A percentile compares a stretch with the other conserved stretches of the same genome.
These are phyloP conservation scores for Euplexia lucipara DNA, from an alignment of 2,888 invertebrate species.

Conservation along the genomic window DNA sequence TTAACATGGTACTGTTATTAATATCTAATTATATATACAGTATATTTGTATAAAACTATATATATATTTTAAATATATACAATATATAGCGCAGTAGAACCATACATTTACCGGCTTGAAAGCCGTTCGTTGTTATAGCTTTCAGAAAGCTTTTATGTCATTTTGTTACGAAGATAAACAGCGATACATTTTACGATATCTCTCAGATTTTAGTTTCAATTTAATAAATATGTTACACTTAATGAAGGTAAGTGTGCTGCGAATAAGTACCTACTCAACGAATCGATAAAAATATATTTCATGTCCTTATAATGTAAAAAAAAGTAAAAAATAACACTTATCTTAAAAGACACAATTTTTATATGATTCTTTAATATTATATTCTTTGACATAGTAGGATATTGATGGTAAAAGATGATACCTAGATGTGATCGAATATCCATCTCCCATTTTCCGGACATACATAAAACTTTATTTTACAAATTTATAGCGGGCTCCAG, in stretches of 20 bases:
- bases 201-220: conserved; percentile 20
- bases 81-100: conserved; percentile 19
- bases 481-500: conserved; percentile 50
- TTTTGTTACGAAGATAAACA: conserved; percentile 58
- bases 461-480: conserved; percentile 58
- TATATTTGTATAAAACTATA: background rate
- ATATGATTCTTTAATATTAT: background rate
- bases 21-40: conserved; percentile 11
- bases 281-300: background rate
- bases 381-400: conserved; percentile 14
- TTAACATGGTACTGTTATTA: conserved; percentile 24
- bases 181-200: conserved; percentile 40
- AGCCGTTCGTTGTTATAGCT: conserved; percentile 59
- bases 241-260: too few relatives aligned
- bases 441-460: conserved; percentile 33
- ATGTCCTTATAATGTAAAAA: background rate
- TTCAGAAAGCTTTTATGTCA: conserved; percentile 70
- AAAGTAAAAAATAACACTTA: background rate
- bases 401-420: conserved; percentile 28
- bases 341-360: background rate
- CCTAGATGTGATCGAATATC: conserved; percentile 33
- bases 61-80: too few relatives aligned
- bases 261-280: too few relatives aligned
- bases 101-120: conserved; percentile 49
- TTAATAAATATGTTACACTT: conserved; percentile 28